Conservation (phyloP, 2,797 vertebrate species). For the Leptatherina wallacei region DNA sequence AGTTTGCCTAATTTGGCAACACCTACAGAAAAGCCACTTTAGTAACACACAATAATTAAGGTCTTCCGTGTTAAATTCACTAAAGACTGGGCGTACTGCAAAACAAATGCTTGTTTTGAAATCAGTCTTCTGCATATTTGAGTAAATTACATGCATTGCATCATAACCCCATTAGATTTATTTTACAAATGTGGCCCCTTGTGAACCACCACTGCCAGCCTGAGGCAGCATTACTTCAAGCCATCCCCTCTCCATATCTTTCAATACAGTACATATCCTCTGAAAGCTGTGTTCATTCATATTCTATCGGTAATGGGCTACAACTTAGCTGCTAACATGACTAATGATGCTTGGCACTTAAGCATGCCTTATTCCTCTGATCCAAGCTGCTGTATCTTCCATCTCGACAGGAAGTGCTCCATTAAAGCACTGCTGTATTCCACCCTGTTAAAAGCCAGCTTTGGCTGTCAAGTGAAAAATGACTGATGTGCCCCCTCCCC, state of each 20-base stretch:
- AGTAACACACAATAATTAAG: constrained; percentile 30
- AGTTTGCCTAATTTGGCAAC: constrained; percentile 50
- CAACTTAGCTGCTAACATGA: constrained; percentile 64
- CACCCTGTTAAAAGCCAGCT: constrained; percentile 66
- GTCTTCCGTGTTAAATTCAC: constrained; percentile 15
- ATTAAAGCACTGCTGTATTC: constrained; percentile 70
- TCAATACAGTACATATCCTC: constrained; percentile 45
- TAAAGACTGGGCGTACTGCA: constrained; percentile 8
- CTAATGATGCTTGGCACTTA: constrained; percentile 65
- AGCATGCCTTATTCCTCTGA: constrained; percentile 59
- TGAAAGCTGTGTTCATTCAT: constrained; percentile 42
- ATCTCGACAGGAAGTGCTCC: constrained; percentile 76
- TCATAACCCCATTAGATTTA: constrained; percentile 4
- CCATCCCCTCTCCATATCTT: not conserved
- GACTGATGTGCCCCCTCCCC: constrained; percentile 67
- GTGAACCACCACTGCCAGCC: constrained; percentile 5
- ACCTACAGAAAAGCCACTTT: constrained; percentile 21
- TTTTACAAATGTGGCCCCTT: not conserved
- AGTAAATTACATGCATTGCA: constrained; percentile 18
- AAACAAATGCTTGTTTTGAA: constrained; percentile 27
- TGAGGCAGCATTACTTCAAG: constrained; percentile 18
- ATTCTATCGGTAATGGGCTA: constrained; percentile 39
- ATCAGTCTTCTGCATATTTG: constrained; percentile 8
- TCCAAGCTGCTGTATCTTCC: constrained; percentile 60
- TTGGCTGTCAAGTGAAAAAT: constrained; percentile 79